Base-by-base conservation (phyloP, 2,113 vertebrate species). In the Plotosus lineatus region DNA sequence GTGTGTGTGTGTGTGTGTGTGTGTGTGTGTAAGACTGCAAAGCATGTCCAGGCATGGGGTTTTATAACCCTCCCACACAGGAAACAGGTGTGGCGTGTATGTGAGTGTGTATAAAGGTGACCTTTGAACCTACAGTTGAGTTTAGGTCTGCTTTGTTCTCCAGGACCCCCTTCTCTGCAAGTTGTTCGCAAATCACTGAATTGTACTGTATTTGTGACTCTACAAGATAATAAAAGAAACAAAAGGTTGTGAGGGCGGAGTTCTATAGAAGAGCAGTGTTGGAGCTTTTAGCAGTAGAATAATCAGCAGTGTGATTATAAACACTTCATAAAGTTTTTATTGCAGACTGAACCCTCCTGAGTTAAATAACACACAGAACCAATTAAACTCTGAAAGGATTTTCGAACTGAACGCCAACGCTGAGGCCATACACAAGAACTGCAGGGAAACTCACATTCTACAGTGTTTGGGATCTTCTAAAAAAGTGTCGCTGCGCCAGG, bases 61-160 rank as follows among this genome's bases (percentile, higher is more conserved):
- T 77, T 74, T 81, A 61, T 55, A 58, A 46, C 63, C 75, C 56
- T 50, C 79, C 56, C 48, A 53, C 71, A 84, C 75, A 84, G 83
- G 79, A 84, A 82, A 84, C 79, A 81, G 76, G 76, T 48, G 82
- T 83, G 69, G 78, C 82, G 78, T 58, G 69, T 79, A 66, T 58
- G 74, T 77, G 79, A 74, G 46, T 40, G 51, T 71, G 63, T n/a
- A n/a, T n/a, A 55, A 55, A 76, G 53, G 31, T 82, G 68, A 60
- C 60, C 76, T 79, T 69, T 79, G 60, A 85, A 80, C 26, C 63
- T 78, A 51, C 58, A 81, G 74, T 71, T 83, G 68, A 83, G 31
- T 4, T 17, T 60, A 58, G 28, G 53, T 72, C 28, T 61, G 48
- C 15, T 11, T 19, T 23, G 53, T 26, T 19, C 15, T 50, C 17